Evolutionary conservation across 2,888 invertebrate species (phyloP).

Genomic region (Perithous albicinctus): DNA sequence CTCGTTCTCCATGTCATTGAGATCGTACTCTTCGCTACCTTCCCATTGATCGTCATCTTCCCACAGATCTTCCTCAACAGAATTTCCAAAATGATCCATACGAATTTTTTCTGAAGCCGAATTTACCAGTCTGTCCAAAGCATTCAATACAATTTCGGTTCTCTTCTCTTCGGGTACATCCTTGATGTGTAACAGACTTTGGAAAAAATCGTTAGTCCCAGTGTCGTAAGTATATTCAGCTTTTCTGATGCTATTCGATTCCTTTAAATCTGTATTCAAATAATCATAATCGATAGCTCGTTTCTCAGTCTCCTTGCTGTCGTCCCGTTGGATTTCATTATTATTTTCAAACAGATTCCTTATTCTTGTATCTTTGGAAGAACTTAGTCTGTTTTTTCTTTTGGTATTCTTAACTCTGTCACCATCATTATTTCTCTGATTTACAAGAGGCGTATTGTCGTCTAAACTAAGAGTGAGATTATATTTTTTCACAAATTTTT

Average conservation of each 20-base stretch:
- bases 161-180: conserved; percentile 65
- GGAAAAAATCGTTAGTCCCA: conserved; percentile 59
- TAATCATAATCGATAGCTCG: background rate
- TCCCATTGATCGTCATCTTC: background rate
- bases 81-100: conserved; percentile 26
- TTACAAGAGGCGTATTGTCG: conserved; percentile 22
- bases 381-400: background rate
- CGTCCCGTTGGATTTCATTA: conserved; percentile 41
- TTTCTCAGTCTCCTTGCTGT: conserved; percentile 12
- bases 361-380: background rate
- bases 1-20: conserved; percentile 26
- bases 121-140: conserved; percentile 61
- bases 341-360: conserved; percentile 17
- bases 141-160: conserved; percentile 62
- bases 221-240: conserved; percentile 8
- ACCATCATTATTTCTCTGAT: conserved; percentile 14
- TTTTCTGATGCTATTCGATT: conserved; percentile 8
- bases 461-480: conserved; percentile 70
- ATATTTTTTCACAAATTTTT: conserved; percentile 73
- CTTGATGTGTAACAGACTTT: conserved; percentile 57
- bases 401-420: background rate
- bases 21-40: conserved; percentile 15
- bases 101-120: conserved; percentile 9
- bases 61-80: conserved; percentile 26
- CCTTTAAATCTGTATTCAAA: background rate